Evolutionary conservation across 2,888 invertebrate species (phyloP), one percentile per base, ranked within the genome.

Genomic region (Chymomyza procnemis): DNA sequence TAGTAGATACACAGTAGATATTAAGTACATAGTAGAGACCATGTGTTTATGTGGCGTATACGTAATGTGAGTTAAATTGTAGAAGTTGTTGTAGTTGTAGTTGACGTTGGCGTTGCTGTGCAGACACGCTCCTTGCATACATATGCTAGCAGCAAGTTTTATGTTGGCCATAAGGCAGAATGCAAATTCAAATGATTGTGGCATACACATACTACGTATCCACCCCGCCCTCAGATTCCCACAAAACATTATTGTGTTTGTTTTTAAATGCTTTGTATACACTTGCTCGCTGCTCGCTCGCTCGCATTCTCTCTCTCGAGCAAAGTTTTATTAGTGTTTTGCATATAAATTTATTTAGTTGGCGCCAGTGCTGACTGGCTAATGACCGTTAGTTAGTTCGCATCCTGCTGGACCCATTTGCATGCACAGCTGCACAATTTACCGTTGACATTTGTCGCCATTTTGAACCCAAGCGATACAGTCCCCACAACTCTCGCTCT

Each of bases 341-440:
- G 78, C 85, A 83, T 83, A 83, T 75, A 83, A 83, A 83, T 76
- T 78, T 61, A 67, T 82, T 84, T 76, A 71, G 74, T 60, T 72
- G 60, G n/a, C 56, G 62, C 46, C 16, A 50, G 46, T 61, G 30
- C 64, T 18, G 34, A n/a, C 61, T 52, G 52, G 46, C 52, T 30
- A 58, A 54, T 54, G 54, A 21, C 21, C 47, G 60, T 60, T 57
- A 14, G 55, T 55, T 58, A 21, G 55, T 52, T 58, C 12, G 61
- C 46, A 59, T 85, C 83, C 85, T 73, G 75, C 18, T 69, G 84
- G 82, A 79, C 60, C 72, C 74, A 81, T 83, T 83, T 84, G 84
- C 83, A 86, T 86, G 84, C 82, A 75, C 80, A 82, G 73, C 79
- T 80, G 78, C 84, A 83, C 81, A 80, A 70, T 75, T 73, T 55